These are phyloP conservation scores for Thaleichthys pacificus DNA, from an alignment of 2,797 vertebrate genomes.

Conservation along the genomic window DNA sequence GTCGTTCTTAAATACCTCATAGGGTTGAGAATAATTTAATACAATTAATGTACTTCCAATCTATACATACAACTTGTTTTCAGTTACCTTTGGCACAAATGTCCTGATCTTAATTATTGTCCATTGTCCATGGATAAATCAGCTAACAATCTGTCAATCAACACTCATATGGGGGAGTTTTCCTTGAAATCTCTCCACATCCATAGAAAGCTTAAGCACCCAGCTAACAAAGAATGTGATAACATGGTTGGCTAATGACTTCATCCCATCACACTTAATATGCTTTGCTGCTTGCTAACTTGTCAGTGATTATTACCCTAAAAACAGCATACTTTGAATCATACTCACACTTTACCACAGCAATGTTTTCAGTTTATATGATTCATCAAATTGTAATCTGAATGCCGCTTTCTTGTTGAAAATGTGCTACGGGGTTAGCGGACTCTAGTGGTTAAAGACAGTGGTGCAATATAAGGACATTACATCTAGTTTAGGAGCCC, in stretches of 20 bases:
- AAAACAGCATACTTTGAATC: too few relatives aligned
- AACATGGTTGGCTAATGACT: conserved; percentile 28
- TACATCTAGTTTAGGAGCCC: background rate
- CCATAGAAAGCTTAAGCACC: background rate
- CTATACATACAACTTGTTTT: background rate
- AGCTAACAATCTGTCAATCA: conserved; percentile 28
- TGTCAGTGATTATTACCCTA: too few relatives aligned
- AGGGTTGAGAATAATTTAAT: too few relatives aligned
- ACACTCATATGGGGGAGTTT: conserved; percentile 24
- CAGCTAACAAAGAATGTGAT: conserved; percentile 21
- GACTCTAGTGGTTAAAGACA: conserved; percentile 46
- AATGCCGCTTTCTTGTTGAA: background rate
- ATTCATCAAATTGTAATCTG: background rate
- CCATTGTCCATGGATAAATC: conserved; percentile 18
- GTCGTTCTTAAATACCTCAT: too few relatives aligned
- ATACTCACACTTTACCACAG: too few relatives aligned
- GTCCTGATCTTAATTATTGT: conserved; percentile 12
- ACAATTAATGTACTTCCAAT: too few relatives aligned
- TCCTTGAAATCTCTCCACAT: conserved; percentile 26
- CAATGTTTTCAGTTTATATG: background rate
- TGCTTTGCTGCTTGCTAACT: too few relatives aligned
- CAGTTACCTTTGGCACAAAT: background rate
- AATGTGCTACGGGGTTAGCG: conserved; percentile 18
- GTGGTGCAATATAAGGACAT: background rate
- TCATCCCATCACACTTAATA: conserved; percentile 27